phyloP scores from a whole-genome alignment of 2,797 vertebrate species.

The Cygnus olor region DNA sequence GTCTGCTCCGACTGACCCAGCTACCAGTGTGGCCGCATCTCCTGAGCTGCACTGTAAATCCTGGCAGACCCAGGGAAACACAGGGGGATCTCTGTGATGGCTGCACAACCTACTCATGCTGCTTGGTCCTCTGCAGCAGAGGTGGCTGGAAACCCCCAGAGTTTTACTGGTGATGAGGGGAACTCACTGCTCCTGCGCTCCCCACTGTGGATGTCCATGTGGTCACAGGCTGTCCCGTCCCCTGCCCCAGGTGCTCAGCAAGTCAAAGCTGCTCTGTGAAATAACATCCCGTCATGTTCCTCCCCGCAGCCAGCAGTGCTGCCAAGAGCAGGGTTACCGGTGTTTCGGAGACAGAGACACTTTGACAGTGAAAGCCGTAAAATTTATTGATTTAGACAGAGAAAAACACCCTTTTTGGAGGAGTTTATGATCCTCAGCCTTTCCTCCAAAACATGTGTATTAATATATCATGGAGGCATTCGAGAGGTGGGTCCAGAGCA shows the following conservation, averaged over 20 bases:
- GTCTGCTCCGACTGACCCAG: accelerated
- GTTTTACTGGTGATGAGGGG: neutral
- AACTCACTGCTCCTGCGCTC: accelerated
- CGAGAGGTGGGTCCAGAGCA: neutral
- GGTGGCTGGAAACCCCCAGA: neutral
- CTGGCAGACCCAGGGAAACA: neutral
- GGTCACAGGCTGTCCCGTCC: neutral
- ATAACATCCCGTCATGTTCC: neutral
- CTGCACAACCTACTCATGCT: neutral
- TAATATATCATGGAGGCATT: neutral
- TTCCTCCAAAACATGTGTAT: neutral
- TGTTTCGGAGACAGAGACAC: neutral
- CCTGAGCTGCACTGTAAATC: neutral
- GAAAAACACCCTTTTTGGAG: neutral
- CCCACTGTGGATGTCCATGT: neutral
- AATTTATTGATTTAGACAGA: neutral
- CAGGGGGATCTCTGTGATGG: neutral
- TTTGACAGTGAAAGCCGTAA: neutral
- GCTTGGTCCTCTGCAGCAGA: neutral
- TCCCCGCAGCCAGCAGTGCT: neutral
- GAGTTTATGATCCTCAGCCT: neutral
- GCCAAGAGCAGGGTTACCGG: neutral
- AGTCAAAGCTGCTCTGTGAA: neutral
- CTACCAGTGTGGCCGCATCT: neutral
- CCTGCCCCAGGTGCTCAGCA: neutral